Conservation (phyloP, 2,888 invertebrate species). For the Watsonalla cultraria region DNA sequence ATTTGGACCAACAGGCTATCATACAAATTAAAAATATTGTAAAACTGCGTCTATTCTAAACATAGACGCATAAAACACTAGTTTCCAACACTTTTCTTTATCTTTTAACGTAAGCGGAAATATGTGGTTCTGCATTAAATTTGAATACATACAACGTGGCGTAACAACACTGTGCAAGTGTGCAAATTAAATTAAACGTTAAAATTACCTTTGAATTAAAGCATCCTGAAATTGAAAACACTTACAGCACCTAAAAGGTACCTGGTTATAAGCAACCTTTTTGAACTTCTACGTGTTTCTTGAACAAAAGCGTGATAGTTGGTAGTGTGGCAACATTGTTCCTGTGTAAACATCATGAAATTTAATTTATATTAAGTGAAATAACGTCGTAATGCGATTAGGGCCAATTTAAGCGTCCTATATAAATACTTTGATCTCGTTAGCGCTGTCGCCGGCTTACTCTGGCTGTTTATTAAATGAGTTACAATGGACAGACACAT, state of each 20-base stretch:
- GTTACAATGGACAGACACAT: conserved; percentile 24
- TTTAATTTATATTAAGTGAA: conserved; percentile 44
- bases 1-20: too few relatives aligned
- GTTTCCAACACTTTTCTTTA: not conserved
- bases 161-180: not conserved
- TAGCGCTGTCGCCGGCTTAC: conserved; percentile 24
- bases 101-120: not conserved
- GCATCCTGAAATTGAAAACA: not conserved
- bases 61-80: not conserved
- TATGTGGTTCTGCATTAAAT: not conserved
- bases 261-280: too few relatives aligned
- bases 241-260: not conserved
- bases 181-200: not conserved
- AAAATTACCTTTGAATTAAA: not conserved
- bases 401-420: conserved; percentile 48
- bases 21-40: too few relatives aligned
- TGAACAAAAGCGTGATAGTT: not conserved
- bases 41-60: too few relatives aligned
- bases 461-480: conserved; percentile 31
- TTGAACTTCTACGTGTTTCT: too few relatives aligned
- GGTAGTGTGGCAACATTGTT: conserved; percentile 20
- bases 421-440: conserved; percentile 57
- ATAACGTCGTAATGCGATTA: conserved; percentile 42
- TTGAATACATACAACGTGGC: conserved; percentile 1
- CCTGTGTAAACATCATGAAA: conserved; percentile 27